Conservation (phyloP, 2,888 invertebrate species). For the Gasteruption jaculator region DNA sequence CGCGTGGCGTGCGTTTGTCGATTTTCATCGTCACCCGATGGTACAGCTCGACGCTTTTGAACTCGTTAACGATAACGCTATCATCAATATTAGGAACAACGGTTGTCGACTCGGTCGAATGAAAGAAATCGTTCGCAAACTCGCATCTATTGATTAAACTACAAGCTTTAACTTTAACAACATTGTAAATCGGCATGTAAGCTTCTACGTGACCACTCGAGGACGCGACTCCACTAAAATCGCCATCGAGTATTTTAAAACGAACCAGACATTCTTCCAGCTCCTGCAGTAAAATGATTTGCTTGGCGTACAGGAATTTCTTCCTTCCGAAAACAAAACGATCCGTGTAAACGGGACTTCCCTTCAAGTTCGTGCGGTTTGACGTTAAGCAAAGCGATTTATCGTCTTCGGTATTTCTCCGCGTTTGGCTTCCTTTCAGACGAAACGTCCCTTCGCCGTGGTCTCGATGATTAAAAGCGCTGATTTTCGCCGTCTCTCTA, state of each 20-base stretch:
- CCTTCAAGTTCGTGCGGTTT: slow-evolving; percentile 27
- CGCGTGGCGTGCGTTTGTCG: slow-evolving; percentile 27
- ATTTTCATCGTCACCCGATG: slow-evolving; percentile 28
- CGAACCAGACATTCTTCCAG: slow-evolving; percentile 30
- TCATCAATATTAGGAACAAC: slow-evolving; percentile 20
- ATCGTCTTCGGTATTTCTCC: too few species aligned
- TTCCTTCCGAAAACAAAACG: slow-evolving; percentile 35
- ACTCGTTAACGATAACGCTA: slow-evolving; percentile 23
- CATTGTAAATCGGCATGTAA: slow-evolving; percentile 39
- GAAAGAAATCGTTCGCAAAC: slow-evolving; percentile 25
- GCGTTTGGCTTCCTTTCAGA: slow-evolving; percentile 28
- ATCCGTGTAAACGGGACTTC: slow-evolving; percentile 43
- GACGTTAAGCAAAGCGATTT: too few species aligned
- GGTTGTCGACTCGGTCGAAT: slow-evolving; percentile 33
- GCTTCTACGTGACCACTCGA: slow-evolving; percentile 22
- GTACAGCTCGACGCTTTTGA: too few species aligned
- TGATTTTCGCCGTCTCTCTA: not conserved
- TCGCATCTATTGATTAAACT: slow-evolving; percentile 34
- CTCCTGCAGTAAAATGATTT: slow-evolving; percentile 30
- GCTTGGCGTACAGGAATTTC: slow-evolving; percentile 30
- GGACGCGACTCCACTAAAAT: slow-evolving; percentile 4
- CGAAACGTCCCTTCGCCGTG: slow-evolving; percentile 23
- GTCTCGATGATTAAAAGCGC: slow-evolving; percentile 4
- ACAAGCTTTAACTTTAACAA: slow-evolving; percentile 30
- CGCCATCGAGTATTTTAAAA: slow-evolving; percentile 12